Conservation (phyloP, 2,888 invertebrate genomes). For the Himalopsyche japonica region DNA sequence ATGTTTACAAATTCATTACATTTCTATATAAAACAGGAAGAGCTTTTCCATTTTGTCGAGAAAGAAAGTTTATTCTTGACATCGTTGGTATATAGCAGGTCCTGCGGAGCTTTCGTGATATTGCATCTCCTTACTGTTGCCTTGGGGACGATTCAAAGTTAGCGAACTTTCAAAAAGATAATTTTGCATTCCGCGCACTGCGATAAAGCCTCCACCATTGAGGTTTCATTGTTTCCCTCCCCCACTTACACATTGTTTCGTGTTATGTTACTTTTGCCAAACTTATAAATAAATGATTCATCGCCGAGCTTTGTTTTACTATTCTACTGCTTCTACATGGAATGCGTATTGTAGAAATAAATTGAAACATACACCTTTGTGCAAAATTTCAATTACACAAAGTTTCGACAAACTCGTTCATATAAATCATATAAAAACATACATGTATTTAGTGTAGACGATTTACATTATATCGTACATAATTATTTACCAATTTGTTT, state of each 20-base stretch:
- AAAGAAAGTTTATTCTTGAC: neutral
- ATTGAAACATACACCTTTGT: neutral
- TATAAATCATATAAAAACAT: too few relatives aligned
- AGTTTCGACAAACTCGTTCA: neutral
- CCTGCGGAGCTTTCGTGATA: neutral
- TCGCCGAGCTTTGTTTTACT: neutral
- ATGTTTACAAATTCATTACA: too few relatives aligned
- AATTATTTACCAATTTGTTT: too few relatives aligned
- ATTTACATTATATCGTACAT: too few relatives aligned
- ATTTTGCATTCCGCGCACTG: slow-evolving; percentile 3
- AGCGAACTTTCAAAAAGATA: neutral
- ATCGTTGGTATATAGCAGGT: neutral
- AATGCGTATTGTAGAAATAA: neutral
- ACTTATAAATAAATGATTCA: neutral
- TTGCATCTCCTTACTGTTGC: neutral
- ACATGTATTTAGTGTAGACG: too few relatives aligned
- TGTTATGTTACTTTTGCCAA: neutral
- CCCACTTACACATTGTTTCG: neutral
- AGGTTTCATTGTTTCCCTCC: neutral
- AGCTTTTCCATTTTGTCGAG: neutral
- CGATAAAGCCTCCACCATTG: neutral
- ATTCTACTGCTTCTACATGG: neutral
- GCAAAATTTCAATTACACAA: neutral
- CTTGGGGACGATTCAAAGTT: neutral
- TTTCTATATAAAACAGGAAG: neutral